Evolutionary conservation across 2,113 vertebrate species (phyloP).

Genomic region (Pterocles gutturalis): DNA sequence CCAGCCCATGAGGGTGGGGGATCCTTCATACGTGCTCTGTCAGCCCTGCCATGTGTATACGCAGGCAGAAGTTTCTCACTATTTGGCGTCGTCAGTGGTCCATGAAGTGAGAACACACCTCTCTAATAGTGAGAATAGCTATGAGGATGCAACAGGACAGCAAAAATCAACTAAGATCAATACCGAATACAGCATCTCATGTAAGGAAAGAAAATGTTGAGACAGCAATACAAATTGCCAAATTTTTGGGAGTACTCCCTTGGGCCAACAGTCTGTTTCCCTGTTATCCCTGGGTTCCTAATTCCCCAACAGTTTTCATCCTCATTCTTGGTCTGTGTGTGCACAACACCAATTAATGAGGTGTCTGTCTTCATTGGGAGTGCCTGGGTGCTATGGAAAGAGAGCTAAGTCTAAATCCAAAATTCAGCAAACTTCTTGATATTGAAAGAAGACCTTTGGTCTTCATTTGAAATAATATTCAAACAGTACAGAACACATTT

Average conservation of each 20-base stretch:
- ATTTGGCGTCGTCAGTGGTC: accelerated
- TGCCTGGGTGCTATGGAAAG: background rate
- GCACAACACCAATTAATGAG: background rate
- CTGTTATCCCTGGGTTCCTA: background rate
- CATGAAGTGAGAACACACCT: accelerated
- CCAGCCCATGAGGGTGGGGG: background rate
- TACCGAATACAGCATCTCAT: background rate
- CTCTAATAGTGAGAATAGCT: background rate
- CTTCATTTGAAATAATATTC: background rate
- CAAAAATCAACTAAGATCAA: background rate
- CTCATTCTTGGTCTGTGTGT: background rate
- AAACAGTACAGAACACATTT: background rate
- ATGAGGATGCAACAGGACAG: background rate
- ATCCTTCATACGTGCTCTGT: accelerated
- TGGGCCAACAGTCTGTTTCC: background rate
- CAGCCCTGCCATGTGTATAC: background rate
- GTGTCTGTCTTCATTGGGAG: background rate
- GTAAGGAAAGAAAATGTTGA: background rate
- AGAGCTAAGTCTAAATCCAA: background rate
- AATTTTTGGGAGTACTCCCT: background rate
- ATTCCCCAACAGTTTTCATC: background rate
- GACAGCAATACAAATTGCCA: background rate
- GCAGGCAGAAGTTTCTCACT: background rate
- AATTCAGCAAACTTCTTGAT: background rate
- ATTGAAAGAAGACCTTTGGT: background rate